Evolutionary conservation across 2,113 vertebrate genomes (phyloP), one percentile per base, ranked within the genome.

Genomic region (Connochaetes taurinus): DNA sequence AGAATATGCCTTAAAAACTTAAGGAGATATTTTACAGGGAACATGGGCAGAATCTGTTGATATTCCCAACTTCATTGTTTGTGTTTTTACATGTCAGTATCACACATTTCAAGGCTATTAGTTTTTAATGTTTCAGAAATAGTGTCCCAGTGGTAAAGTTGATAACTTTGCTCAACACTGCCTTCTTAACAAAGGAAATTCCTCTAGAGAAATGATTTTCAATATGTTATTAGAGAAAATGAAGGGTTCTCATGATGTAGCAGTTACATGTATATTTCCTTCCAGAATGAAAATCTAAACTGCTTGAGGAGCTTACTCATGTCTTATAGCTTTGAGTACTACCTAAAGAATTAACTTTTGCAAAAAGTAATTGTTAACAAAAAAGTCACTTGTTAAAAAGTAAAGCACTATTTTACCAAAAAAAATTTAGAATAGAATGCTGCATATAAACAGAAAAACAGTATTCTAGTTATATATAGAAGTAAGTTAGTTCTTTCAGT

Each of bases 121-220:
- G n/a, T 88, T 90, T 95, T 87, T 89, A 67, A 50, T 57, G 31
- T 83, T 90, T 89, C 95, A 74, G 43, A 74, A 95, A 76, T 43
- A 89, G 5, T 2, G 5, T 85, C 52, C 14, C 27, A 96, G 6
- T 78, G 45, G n/a, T 78, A 60, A 87, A 25, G 27, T 88, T 93
- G 83, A 33, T 95, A 36, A 45, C 31, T 91, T 93, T 94, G 40
- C 52, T 57, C 12, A 96, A 36, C 29, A 88, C 16, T 15, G 17
- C 82, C 96, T 94, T 89, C 67, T 94, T 97, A 84, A 89, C 74
- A 88, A 88, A 84, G 43, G 57, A 93, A 93, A 89, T 94, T 90
- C 14, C 33, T 93, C 53, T 81, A 86, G 58, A 91, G 94, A 95
- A 95, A 23, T 84, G 52, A 57, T 64, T 94, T 94, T 62, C 12